Evolutionary conservation across 23 tunicate genomes (phyloP), one percentile per base, ranked within the genome.

Genomic region (Trididemnum nubilum): DNA sequence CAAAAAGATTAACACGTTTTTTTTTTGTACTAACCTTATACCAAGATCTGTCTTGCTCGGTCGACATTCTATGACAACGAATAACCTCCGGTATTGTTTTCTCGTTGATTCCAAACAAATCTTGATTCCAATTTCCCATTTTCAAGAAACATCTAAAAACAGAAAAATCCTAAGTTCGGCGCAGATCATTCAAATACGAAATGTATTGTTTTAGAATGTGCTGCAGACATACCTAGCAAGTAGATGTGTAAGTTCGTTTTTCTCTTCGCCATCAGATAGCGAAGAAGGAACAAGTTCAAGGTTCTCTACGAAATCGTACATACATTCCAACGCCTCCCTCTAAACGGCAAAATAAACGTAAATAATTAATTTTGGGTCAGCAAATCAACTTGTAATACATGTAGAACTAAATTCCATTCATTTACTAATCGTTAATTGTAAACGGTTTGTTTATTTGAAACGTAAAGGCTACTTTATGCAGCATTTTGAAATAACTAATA

Each of bases 1-100:
- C n/a, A n/a, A n/a, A n/a, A n/a, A n/a, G n/a, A n/a, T n/a, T n/a
- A n/a, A n/a, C n/a, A n/a, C n/a, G n/a, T n/a, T n/a, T n/a, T n/a
- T n/a, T n/a, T n/a, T n/a, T 15, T 44, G 54, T 44, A 44, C 64
- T 38, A 54, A 93, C 98, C 89, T 93, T 93, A 82, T 88, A 93
- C 98, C 98, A 93, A n/a, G 60, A 58, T 38, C 83, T 52, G 60
- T 87, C 98, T 34, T 93, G 89, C 75, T 93, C 93, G 27, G 98
- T 93, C 24, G 90, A 81, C 60, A 75, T 36, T 50, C 65, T 80
- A 54, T 80, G 86, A 67, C 63, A 88, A 9, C 64, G 65, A 37
- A 84, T 74, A 15, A 93, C 80, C 38, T 88, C 64, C 19, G 84
- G 71, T 37, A 88, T 83, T 2, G 71, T 87, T n/a, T 84, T 64